phyloP scores from a whole-genome alignment of 2,797 vertebrate species.

The Lepus townsendii region DNA sequence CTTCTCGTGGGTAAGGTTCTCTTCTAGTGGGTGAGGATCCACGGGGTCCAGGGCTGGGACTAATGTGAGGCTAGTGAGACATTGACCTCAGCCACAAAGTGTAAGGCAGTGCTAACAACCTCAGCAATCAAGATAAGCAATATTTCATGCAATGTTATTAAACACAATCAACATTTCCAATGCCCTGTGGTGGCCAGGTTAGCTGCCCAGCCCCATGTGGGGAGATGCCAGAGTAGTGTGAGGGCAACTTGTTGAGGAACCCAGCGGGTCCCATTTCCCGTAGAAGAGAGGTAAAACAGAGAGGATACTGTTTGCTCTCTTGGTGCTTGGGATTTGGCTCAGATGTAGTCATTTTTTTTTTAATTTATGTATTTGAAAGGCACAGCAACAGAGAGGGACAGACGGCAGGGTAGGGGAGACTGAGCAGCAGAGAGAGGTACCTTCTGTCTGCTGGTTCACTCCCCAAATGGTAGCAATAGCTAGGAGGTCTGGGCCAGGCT shows the following conservation, averaged over 20 bases:
- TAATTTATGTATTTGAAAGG: too few relatives aligned
- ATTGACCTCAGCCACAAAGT: neutral
- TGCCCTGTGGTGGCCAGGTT: neutral
- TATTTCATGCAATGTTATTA: neutral
- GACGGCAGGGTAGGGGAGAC: too few relatives aligned
- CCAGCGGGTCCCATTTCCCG: rapidly evolving
- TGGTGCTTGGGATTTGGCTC: neutral
- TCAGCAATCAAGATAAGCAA: neutral
- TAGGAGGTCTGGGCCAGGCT: too few relatives aligned
- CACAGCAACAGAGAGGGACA: too few relatives aligned
- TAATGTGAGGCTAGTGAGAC: neutral
- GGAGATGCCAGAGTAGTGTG: neutral
- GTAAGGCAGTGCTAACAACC: neutral
- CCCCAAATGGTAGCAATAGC: too few relatives aligned
- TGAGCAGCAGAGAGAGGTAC: too few relatives aligned
- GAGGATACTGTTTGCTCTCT: neutral
- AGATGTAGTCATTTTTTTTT: too few relatives aligned
- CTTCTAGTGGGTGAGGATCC: neutral
- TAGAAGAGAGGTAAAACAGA: neutral
- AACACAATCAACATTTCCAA: neutral
- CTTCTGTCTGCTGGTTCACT: too few relatives aligned
- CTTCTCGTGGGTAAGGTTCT: neutral
- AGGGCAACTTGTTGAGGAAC: neutral
- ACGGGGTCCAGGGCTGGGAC: neutral
- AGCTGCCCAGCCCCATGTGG: too few relatives aligned